These are phyloP conservation scores for Phoeniculus purpureus DNA, from an alignment of 2,797 vertebrate genomes.

Conservation along the genomic window DNA sequence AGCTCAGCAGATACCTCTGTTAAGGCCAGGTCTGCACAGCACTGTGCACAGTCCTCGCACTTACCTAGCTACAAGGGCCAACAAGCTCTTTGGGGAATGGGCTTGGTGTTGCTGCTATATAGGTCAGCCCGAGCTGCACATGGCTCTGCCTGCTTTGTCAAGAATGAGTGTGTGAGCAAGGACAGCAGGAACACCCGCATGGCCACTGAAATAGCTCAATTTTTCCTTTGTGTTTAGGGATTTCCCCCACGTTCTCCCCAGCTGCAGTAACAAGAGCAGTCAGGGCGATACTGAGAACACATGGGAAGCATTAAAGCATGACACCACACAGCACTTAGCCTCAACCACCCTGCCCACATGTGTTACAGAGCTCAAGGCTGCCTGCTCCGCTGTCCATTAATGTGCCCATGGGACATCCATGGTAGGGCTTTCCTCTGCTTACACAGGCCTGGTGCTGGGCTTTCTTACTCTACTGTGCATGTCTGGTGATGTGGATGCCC, in stretches of 20 bases:
- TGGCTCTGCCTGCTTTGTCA: not conserved
- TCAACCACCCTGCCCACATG: not conserved
- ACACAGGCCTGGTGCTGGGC: not conserved
- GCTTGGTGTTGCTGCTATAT: not conserved
- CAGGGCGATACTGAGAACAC: not conserved
- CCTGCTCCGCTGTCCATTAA: not conserved
- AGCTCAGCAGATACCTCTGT: not conserved
- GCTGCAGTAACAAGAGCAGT: not conserved
- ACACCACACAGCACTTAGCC: not conserved
- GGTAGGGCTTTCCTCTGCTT: not conserved
- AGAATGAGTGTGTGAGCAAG: not conserved
- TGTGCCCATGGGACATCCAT: not conserved
- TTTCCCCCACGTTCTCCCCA: not conserved
- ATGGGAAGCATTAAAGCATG: not conserved
- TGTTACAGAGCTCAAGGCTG: rapidly evolving
- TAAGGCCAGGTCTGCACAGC: not conserved
- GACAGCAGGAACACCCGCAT: not conserved
- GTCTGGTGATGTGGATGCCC: not conserved
- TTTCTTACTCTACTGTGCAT: not conserved
- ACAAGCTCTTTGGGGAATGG: not conserved
- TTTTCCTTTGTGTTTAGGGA: not conserved
- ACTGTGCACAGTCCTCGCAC: not conserved
- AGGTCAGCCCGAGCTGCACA: not conserved
- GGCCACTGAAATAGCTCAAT: not conserved
- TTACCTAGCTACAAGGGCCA: not conserved